Conservation (phyloP, 2,113 vertebrate genomes). For the Lasiurus cinereus region DNA sequence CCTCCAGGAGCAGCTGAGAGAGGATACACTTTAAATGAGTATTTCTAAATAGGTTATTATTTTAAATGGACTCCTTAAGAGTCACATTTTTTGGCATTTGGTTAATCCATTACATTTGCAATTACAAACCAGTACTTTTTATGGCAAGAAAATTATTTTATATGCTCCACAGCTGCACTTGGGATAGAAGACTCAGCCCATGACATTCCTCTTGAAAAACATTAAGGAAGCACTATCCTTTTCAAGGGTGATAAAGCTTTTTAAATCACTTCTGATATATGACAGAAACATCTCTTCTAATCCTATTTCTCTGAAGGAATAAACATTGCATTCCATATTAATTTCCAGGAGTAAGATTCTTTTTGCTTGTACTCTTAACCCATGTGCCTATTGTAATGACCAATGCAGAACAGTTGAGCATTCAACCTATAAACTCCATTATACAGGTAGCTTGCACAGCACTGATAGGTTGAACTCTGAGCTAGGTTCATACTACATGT, state of each 20-base stretch:
- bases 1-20: conserved; percentile 72
- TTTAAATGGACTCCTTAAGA: conserved; percentile 76
- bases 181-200: conserved; percentile 51
- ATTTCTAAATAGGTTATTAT: conserved; percentile 78
- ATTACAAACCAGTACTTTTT: conserved; percentile 68
- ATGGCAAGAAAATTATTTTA: conserved; percentile 69
- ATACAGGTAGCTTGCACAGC: not conserved
- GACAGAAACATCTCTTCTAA: conserved; percentile 57
- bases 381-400: not conserved
- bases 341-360: not conserved
- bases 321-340: conserved; percentile 11
- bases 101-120: conserved; percentile 75
- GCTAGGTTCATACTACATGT: not conserved
- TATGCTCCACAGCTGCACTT: conserved; percentile 55
- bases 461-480: not conserved
- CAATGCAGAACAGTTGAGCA: not conserved
- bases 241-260: conserved; percentile 60
- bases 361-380: not conserved
- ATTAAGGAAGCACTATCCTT: conserved; percentile 64
- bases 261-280: conserved; percentile 65
- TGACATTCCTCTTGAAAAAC: conserved; percentile 68
- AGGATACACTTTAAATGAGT: conserved; percentile 59
- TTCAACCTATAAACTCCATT: not conserved
- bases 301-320: conserved; percentile 42
- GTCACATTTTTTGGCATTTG: conserved; percentile 50